Evolutionary conservation across 2,113 vertebrate genomes (phyloP).

Genomic region (Gopherus evgoodei): DNA sequence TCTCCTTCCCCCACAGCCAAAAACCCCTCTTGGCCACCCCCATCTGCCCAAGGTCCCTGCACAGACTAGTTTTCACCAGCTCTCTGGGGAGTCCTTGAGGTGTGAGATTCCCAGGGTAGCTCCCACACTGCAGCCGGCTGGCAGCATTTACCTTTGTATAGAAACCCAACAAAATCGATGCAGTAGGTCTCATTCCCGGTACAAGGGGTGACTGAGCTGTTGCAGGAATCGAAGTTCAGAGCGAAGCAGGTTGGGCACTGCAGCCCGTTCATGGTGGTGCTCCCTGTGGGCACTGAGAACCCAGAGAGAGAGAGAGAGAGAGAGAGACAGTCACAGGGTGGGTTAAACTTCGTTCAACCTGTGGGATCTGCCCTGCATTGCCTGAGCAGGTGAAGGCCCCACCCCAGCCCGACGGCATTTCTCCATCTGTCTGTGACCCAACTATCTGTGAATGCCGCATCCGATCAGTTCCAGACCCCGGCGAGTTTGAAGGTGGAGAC

Average conservation of each 20-base stretch:
- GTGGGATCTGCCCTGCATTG: no score
- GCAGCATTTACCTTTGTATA: not conserved
- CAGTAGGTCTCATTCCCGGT: not conserved
- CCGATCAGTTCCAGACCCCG: no score
- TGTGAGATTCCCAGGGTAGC: not conserved
- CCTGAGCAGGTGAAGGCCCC: no score
- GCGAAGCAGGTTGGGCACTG: not conserved
- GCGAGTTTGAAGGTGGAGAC: no score
- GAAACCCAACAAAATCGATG: not conserved
- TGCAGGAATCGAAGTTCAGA: fast-evolving
- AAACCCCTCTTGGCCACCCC: not conserved
- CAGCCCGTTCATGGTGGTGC: fast-evolving
- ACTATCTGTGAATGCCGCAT: no score
- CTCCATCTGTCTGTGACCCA: no score
- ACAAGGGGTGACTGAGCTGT: not conserved
- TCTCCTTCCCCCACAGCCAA: not conserved
- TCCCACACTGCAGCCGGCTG: not conserved
- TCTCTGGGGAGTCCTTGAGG: not conserved
- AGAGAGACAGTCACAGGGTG: not conserved
- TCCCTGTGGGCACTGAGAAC: not conserved
- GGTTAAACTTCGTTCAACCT: no score
- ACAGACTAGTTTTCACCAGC: not conserved
- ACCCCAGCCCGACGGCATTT: no score
- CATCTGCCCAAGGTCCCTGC: not conserved
- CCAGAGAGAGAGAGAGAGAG: not conserved